Base-by-base conservation (phyloP, 2,797 vertebrate genomes). In the Adelosebastes latens region DNA sequence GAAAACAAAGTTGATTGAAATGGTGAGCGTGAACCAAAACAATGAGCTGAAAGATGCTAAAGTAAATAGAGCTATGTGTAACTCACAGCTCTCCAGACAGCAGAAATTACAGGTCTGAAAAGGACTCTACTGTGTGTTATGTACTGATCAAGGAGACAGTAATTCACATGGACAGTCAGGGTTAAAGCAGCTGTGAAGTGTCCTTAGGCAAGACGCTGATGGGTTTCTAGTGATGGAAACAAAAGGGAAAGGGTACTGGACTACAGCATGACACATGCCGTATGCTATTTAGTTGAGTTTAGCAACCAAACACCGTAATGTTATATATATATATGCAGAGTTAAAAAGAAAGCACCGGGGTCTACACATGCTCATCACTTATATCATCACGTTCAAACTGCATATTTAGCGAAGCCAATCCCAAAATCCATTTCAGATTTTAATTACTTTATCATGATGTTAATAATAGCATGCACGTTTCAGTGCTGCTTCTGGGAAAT, bases 381-480 rank as follows among this genome's bases (percentile, higher is more conserved):
- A 0, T 9, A 8, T 4, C 49, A 16, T 39, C 12, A 42, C 5
- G 3, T 42, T 60, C 16, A 32, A 60, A 27, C 3, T 13, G 2
- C 4, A 34, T 24, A 24, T 53, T 73, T 42, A 62, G 16, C 6
- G 18, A 20, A 46, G 27, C 16, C 20, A 66, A 75, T 79, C 58
- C 58, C 29, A 55, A 58, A 61, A 32, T 72, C 34, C 27, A 62
- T 75, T 66, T 75, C 31, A 46, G 3, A n/a, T 55, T 61, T 60
- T 60, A 65, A 73, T 73, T 20, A 74, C 39, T 61, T 74, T 5
- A 64, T 69, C 53, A 1, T 39, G 61, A 65, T 49, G 58, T 70
- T 34, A 7, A 42, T 64, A 36, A 42, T 29, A 67, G 24, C 36
- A 25, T 5, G 5, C 39, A 39, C 8, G 3, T 74, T 52, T 58